Base-by-base conservation (phyloP, 2,888 invertebrate genomes). In the Lepidonotus clava region DNA sequence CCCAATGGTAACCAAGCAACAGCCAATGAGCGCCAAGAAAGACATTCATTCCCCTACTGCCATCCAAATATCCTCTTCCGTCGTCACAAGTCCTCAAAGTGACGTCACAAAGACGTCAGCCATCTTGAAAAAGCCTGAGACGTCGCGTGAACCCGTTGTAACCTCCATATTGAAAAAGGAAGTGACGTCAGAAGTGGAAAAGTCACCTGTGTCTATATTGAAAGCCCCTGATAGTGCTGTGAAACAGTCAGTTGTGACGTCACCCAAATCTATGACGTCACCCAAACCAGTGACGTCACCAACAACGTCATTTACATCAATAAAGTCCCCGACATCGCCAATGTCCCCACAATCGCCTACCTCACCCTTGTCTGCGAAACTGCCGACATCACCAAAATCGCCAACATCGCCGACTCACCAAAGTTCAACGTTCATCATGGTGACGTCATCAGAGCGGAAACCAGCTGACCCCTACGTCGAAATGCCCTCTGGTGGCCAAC, bases 371-470 rank as follows among this genome's bases (percentile, higher is more conserved):
- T 46, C 18, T n/a, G n/a, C n/a, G n/a, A n/a, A n/a, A n/a, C n/a
- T n/a, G n/a, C n/a, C n/a, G n/a, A n/a, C n/a, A n/a, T n/a, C n/a
- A n/a, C n/a, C n/a, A 6, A 28, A n/a, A 34, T 80, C 80, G 21
- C 80, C 80, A 2, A 28, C 51, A 46, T 41, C 41, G 8, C 80
- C 41, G 8, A 66, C 46, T 34, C 77, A 77, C 24, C 77, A 77
- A n/a, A 77, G 40, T 40, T 80, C 80, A 1, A 80, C 80, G 4
- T 80, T 80, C 80, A 80, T 80, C 41, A 80, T 80, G 80, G 80
- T 80, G 46, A 46, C 80, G 28, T 80, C 80, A 80, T 24, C 46
- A 6, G 34, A 8, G 24, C 41, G 80, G 46, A 80, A 80, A 46
- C 80, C 41, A 2, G 80, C 41, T 18, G 80, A 80, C 24, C 80